Evolutionary conservation across 2,113 vertebrate species (phyloP), one percentile per base, ranked within the genome.

Genomic region (Passer domesticus): DNA sequence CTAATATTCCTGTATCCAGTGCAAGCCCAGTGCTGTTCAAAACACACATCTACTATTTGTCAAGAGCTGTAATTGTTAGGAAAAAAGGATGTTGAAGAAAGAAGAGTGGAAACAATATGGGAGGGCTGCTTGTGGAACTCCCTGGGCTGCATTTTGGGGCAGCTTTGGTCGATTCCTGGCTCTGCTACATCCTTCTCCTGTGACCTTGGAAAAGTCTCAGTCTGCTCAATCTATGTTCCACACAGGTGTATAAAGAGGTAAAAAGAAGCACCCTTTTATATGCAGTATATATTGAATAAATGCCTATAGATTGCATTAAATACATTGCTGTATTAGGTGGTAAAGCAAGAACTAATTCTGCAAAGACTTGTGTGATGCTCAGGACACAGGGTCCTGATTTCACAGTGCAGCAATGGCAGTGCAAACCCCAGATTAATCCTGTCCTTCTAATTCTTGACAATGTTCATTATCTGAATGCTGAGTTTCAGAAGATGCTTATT

Each of bases 1-100:
- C 75, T 74, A 82, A 91, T 95, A 79, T 78, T 92, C 77, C 41
- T 64, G 15, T 47, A 94, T 83, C 56, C 66, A 90, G 64, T 58
- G 58, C 0, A 1, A 97, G 73, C 88, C 31, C 47, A 68, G 2
- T 23, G 64, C 58, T 75, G 56, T 59, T 64, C 60, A 8, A 60
- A 87, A 44, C 23, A 15, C 28, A 46, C 24, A 18, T 81, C 43
- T 62, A 77, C 23, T 39, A 22, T 73, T 87, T 83, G 75, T 88
- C 63, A 75, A 81, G 79, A 77, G 31, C 52, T 80, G 41, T 88
- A 76, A 33, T 72, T 82, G 20, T 81, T 87, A 68, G 76, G n/a
- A 52, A 53, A 62, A 78, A 82, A 47, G 46, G 64, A 31, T 56
- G 31, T 22, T 68, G 25, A 52, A 49, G 73, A 90, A 77, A 56